Evolutionary conservation across 2,888 invertebrate species (phyloP).

Genomic region (Lordiphosa fenestrarum): DNA sequence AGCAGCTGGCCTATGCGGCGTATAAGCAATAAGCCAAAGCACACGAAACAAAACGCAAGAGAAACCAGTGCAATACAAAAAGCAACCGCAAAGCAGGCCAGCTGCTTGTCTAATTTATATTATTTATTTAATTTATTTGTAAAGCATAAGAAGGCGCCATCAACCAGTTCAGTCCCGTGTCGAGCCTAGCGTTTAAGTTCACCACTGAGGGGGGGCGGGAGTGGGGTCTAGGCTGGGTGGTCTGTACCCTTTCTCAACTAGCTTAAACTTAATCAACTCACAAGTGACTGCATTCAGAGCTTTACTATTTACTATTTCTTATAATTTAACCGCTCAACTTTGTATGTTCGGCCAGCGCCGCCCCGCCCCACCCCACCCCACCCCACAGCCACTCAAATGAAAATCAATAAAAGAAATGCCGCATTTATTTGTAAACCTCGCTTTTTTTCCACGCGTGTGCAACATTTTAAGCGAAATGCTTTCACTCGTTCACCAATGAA

Average conservation of each 20-base stretch:
- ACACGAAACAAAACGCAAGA: slow-evolving; percentile 10
- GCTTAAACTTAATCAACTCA: slow-evolving; percentile 42
- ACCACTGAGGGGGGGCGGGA: slow-evolving; percentile 5
- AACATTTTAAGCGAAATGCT: slow-evolving; percentile 57
- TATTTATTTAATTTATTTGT: slow-evolving; percentile 73
- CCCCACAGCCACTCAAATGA: slow-evolving; percentile 35
- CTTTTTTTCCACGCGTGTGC: slow-evolving; percentile 60
- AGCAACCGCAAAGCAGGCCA: slow-evolving; percentile 16
- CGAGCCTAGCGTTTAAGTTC: slow-evolving; percentile 52
- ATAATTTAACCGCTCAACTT: slow-evolving; percentile 29
- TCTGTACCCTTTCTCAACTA: slow-evolving; percentile 1
- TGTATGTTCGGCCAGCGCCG: slow-evolving; percentile 4
- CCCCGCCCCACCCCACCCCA: slow-evolving; percentile 1
- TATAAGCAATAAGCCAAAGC: slow-evolving; percentile 69
- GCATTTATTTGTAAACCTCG: slow-evolving; percentile 66
- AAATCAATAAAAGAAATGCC: slow-evolving; percentile 63
- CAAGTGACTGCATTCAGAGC: slow-evolving; percentile 54
- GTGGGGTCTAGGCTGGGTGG: slow-evolving; percentile 19
- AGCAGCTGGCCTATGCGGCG: slow-evolving; percentile 87
- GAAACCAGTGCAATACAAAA: slow-evolving; percentile 70
- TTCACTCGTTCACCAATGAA: slow-evolving; percentile 71
- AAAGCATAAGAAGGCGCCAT: slow-evolving; percentile 64
- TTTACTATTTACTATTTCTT: slow-evolving; percentile 52
- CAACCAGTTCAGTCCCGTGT: slow-evolving; percentile 10
- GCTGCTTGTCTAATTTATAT: slow-evolving; percentile 65